A percentile compares a stretch with the other conserved stretches of the same genome.
These are phyloP conservation scores for Scaptodrosophila lebanonensis DNA, from an alignment of 1,140 invertebrate genomes.

Conservation along the genomic window DNA sequence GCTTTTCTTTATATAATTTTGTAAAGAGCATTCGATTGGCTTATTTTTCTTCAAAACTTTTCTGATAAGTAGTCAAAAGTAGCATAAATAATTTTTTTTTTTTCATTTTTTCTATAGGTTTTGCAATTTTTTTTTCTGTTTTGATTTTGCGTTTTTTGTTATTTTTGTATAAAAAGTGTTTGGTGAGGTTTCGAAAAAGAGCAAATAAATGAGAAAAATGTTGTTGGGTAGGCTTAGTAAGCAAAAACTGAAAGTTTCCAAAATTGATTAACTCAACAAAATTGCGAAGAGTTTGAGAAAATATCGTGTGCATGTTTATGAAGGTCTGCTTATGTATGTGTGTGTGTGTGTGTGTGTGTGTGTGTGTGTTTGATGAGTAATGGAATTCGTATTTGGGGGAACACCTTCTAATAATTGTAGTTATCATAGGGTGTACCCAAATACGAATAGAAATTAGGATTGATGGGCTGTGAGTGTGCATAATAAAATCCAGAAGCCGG, in stretches of 20 bases:
- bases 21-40: conserved; percentile 29
- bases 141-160: conserved; percentile 22
- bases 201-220: conserved; percentile 18
- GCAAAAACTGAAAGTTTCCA: conserved; percentile 1
- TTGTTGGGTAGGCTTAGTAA: neutral
- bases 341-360: conserved; percentile 20
- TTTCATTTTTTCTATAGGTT: conserved; percentile 28
- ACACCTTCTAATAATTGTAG: conserved; percentile 65
- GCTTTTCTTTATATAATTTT: too few relatives aligned
- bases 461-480: conserved; percentile 80
- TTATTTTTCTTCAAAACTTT: conserved; percentile 25
- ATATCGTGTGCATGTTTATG: conserved; percentile 11
- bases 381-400: neutral
- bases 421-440: conserved; percentile 76
- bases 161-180: conserved; percentile 43
- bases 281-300: conserved; percentile 35
- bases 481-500: conserved; percentile 82
- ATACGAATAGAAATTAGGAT: conserved; percentile 81
- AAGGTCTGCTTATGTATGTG: conserved; percentile 2
- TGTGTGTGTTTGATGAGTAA: conserved; percentile 3
- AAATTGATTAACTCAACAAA: conserved; percentile 5
- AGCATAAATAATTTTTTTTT: conserved; percentile 32
- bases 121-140: conserved; percentile 47
- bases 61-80: too few relatives aligned
- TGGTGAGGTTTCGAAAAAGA: conserved; percentile 18